Evolutionary conservation across 2,888 invertebrate genomes (phyloP), one percentile per base, ranked within the genome.

Genomic region (Dorcus parallelipipedus): DNA sequence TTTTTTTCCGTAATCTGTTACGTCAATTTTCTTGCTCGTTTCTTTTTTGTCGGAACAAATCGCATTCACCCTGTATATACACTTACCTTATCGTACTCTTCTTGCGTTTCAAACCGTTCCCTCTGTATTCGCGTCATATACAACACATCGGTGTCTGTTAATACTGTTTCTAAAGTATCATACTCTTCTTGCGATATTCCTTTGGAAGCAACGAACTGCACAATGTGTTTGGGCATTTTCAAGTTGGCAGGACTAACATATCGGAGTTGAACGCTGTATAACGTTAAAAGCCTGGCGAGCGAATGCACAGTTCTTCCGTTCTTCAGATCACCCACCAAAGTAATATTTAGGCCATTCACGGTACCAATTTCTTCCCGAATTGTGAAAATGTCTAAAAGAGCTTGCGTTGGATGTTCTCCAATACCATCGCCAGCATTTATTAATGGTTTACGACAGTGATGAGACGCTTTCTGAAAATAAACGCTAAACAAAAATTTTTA

Each of bases 301-400:
- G 98, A 99, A 79, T 99, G 99, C 0, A 99, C 99, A 2, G 99
- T 99, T 40, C 99, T 86, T 0, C 99, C 98, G 78, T 99, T 93
- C 77, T 95, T 97, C 67, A 99, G 81, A 78, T 99, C 99, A 4
- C 99, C 99, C 17, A 98, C 97, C 89, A 99, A 90, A 0, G 98
- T 98, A 53, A 99, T 95, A 0, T 94, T 97, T 8, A 99, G 82
- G 0, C 95, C 95, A 75, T 99, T 98, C 0, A 99, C 97, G 0
- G 98, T 99, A 67, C 98, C 98, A 61, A 99, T 95, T 82, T 99
- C 98, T 80, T 99, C 97, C 63, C 98, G 85, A 69, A 99, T 99
- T 4, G 99, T 98, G 74, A 97, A 99, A 3, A 98, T 88, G 74
- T 99, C 99, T 8, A 99, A 81, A 9, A 99, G 81, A 0, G 99